phyloP scores from a whole-genome alignment of 2,888 invertebrate genomes.

The Candidula unifasciata region DNA sequence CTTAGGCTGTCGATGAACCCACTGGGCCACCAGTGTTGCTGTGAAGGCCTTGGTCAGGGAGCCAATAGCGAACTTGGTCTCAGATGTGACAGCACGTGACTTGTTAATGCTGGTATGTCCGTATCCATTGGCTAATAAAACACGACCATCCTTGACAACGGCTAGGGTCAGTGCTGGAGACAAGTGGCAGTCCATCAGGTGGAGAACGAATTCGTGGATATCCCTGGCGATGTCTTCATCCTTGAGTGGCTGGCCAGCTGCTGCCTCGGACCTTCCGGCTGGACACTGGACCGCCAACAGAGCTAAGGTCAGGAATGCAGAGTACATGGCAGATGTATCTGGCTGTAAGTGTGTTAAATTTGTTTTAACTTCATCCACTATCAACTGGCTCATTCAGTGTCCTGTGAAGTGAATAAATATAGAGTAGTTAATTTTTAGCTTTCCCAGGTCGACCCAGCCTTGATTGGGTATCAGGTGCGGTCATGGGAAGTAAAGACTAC shows the following conservation, averaged over 20 bases:
- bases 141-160: conserved; percentile 46
- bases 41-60: conserved; percentile 56
- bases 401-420: neutral
- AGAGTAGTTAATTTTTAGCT: no score
- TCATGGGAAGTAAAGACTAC: no score
- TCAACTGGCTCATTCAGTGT: no score
- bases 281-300: neutral
- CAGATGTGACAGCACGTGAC: conserved; percentile 18
- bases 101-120: conserved; percentile 50
- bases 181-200: conserved; percentile 37
- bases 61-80: conserved; percentile 52
- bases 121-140: conserved; percentile 49
- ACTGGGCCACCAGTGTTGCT: conserved; percentile 46
- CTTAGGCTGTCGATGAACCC: conserved; percentile 19
- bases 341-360: neutral
- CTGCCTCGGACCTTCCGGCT: neutral
- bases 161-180: conserved; percentile 48
- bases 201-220: conserved; percentile 47
- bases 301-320: neutral
- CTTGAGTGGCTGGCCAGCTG: neutral
- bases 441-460: no score
- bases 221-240: neutral
- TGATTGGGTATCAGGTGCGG: no score
- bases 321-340: neutral
- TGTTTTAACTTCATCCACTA: neutral